These are phyloP conservation scores for Drosophila borealis DNA, from an alignment of 2,888 invertebrate genomes.

Conservation along the genomic window DNA sequence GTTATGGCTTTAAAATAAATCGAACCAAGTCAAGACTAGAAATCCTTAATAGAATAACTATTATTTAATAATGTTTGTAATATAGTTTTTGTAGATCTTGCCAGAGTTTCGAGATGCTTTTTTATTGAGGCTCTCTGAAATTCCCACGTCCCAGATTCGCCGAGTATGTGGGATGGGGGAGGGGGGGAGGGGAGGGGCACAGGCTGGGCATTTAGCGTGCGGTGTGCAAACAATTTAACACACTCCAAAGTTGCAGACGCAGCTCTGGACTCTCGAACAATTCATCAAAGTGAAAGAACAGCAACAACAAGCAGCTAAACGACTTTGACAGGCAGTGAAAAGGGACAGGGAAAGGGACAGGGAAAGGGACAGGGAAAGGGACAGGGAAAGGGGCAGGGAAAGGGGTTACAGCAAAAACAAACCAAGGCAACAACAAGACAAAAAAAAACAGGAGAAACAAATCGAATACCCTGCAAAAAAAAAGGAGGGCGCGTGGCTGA, in stretches of 20 bases:
- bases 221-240: slow-evolving; percentile 69
- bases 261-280: slow-evolving; percentile 35
- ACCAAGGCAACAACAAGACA: slow-evolving; percentile 3
- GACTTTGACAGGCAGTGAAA: slow-evolving; percentile 72
- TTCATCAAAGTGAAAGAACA: slow-evolving; percentile 44
- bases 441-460: slow-evolving; percentile 19
- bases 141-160: slow-evolving; percentile 60
- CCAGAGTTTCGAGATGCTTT: too few relatives aligned
- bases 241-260: slow-evolving; percentile 50
- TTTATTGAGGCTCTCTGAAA: neutral
- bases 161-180: too few relatives aligned
- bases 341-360: slow-evolving; percentile 3
- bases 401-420: slow-evolving; percentile 43
- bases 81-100: too few relatives aligned
- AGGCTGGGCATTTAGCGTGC: slow-evolving; percentile 41
- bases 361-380: slow-evolving; percentile 52
- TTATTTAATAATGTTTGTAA: too few relatives aligned
- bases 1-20: too few relatives aligned
- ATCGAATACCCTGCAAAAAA: slow-evolving; percentile 13
- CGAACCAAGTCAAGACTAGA: too few relatives aligned
- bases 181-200: neutral
- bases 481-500: slow-evolving; percentile 63
- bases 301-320: slow-evolving; percentile 50
- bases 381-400: slow-evolving; percentile 44
- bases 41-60: too few relatives aligned